Evolutionary conservation across 2,888 invertebrate genomes (phyloP).

Genomic region (Chouioia cunea): DNA sequence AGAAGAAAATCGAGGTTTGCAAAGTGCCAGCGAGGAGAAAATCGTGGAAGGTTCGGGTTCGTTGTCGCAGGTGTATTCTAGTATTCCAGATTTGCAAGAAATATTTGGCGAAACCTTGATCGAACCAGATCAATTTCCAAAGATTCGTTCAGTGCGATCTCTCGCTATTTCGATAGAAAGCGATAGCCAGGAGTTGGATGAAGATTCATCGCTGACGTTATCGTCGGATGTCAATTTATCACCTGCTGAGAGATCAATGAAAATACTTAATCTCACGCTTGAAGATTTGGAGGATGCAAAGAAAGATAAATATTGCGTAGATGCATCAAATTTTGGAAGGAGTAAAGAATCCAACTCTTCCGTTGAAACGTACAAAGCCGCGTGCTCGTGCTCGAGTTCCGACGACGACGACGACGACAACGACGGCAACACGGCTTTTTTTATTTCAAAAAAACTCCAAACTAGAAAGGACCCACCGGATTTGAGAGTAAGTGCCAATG

Average conservation of each 20-base stretch:
- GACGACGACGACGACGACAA: slow-evolving; percentile 23
- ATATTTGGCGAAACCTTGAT: background rate
- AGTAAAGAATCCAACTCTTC: too few species aligned
- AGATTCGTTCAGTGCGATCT: slow-evolving; percentile 39
- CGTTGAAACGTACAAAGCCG: background rate
- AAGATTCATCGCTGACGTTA: slow-evolving; percentile 31
- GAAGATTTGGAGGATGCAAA: slow-evolving; percentile 47
- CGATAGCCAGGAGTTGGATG: slow-evolving; percentile 47
- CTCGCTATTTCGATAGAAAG: slow-evolving; percentile 49
- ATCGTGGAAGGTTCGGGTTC: background rate
- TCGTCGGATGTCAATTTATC: slow-evolving; percentile 45
- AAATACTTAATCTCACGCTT: slow-evolving; percentile 52
- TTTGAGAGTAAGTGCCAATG: background rate
- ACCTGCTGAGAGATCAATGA: slow-evolving; percentile 54
- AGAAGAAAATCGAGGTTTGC: background rate
- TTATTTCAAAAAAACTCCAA: background rate
- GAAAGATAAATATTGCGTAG: background rate
- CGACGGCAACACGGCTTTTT: background rate
- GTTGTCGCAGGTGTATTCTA: background rate
- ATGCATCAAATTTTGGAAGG: background rate
- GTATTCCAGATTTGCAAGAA: slow-evolving; percentile 18
- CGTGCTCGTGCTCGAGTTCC: slow-evolving; percentile 29
- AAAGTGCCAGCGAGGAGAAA: background rate
- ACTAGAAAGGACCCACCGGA: background rate
- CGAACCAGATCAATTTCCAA: background rate